Conservation (phyloP, 2,113 vertebrate genomes). For the Poeciliopsis retropinna region DNA sequence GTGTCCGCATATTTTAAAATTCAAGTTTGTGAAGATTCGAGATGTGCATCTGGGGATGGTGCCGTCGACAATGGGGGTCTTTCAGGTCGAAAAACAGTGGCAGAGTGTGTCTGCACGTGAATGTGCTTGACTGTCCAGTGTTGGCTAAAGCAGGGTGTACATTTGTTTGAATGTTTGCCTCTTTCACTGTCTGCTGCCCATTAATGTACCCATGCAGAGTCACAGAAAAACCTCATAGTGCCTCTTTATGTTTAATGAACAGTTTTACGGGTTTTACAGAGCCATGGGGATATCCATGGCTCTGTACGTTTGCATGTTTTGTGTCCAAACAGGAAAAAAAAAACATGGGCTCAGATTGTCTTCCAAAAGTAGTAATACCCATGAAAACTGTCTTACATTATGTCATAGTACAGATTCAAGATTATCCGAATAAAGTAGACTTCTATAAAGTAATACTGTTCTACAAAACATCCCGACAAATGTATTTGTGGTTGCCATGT, state of each 20-base stretch:
- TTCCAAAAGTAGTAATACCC: background rate
- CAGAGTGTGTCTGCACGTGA: conserved; percentile 58
- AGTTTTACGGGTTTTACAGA: conserved; percentile 45
- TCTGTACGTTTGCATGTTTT: conserved; percentile 35
- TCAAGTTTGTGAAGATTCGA: conserved; percentile 78
- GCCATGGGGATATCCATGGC: conserved; percentile 37
- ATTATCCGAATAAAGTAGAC: too few species aligned
- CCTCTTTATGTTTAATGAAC: conserved; percentile 65
- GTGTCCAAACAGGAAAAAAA: conserved; percentile 20
- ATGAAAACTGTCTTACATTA: background rate
- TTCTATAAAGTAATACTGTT: background rate
- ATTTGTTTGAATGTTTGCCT: conserved; percentile 71
- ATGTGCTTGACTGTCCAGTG: conserved; percentile 71
- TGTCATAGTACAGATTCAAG: background rate
- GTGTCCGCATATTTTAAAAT: conserved; percentile 76
- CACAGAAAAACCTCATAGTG: conserved; percentile 66
- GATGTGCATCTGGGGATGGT: conserved; percentile 54
- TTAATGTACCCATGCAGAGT: conserved; percentile 65
- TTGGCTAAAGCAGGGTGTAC: conserved; percentile 69
- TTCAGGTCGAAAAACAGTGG: conserved; percentile 78
- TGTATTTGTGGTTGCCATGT: background rate
- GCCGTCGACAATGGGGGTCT: conserved; percentile 71
- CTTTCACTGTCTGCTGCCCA: conserved; percentile 65
- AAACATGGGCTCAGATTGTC: background rate
- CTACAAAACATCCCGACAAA: background rate